Evolutionary conservation across 2,797 vertebrate genomes (phyloP), one percentile per base, ranked within the genome.

Genomic region (Lates japonicus): DNA sequence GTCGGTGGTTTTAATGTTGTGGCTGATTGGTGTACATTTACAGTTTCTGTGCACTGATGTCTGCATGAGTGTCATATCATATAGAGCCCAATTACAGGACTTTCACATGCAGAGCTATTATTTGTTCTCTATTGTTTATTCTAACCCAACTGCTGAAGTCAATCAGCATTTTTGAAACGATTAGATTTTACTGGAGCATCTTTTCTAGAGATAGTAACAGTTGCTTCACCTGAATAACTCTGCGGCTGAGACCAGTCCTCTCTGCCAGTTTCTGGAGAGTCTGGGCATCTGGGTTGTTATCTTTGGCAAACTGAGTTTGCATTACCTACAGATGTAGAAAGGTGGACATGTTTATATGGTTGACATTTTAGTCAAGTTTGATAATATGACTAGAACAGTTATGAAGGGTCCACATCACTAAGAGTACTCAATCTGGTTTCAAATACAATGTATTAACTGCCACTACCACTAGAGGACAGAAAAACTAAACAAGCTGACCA

Each of bases 241-340:
- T 96, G 81, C 98, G 96, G 92, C 97, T 99, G 69, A 99, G 95
- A 84, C 98, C 97, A 9, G 98, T 99, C 81, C 97, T 96, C 89
- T 98, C 98, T 35, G 97, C 96, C 88, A 98, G 92, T 83, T 95
- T 97, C 93, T 98, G 97, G n/a, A 98, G 95, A 0, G 97, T 98
- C 90, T 98, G 97, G 20, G 97, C 97, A 16, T 98, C 97, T 64
- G 97, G 97, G 81, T 98, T 98, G 94, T 97, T 98, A 92, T 98
- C 97, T 93, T 97, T 97, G 87, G 97, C 95, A 95, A 98, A 98
- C 76, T 98, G 97, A 81, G 94, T 95, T 86, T 98, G 97, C 97
- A 98, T 98, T 66, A 98, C 96, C 97, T 99, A 89, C 19, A 93
- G 3, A 78, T 12, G 25, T 20, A 22, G 20, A 83, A 52, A 64